phyloP scores from a whole-genome alignment of 2,113 vertebrate species.

The Odocoileus virginianus region DNA sequence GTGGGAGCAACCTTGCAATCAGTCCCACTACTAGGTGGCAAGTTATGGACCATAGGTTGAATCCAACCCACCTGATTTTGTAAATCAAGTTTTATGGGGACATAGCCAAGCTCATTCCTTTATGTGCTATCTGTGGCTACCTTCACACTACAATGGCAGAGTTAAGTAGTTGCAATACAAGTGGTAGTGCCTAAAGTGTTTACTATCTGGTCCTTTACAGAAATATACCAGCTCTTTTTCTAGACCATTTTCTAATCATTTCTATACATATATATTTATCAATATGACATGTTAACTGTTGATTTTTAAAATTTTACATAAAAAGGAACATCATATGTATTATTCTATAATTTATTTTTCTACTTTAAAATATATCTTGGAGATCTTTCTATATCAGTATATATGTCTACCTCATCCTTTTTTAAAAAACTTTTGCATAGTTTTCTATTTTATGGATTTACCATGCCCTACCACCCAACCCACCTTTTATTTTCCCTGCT shows the following conservation, averaged over 20 bases:
- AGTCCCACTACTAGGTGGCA: not conserved
- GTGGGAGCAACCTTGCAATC: not conserved
- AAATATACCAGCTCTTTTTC: not conserved
- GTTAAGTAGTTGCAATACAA: not conserved
- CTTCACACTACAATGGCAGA: not conserved
- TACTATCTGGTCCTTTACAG: not conserved
- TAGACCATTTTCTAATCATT: not conserved
- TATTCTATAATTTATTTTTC: not conserved
- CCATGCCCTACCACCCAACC: not conserved
- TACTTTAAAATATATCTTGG: not conserved
- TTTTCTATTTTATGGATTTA: not conserved
- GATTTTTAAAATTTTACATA: not conserved
- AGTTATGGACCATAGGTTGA: not conserved
- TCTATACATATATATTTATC: not conserved
- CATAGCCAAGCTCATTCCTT: not conserved
- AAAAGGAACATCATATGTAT: not conserved
- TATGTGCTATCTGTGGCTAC: not conserved
- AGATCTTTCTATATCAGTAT: not conserved
- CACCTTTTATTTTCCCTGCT: not conserved
- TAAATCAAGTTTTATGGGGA: not conserved
- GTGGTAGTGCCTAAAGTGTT: not conserved
- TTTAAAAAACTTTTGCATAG: not conserved
- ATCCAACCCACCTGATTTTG: not conserved
- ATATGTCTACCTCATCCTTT: not conserved
- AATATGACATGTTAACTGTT: not conserved